Percentiles rank a stretch among this genome's conserved stretches.
phyloP scores from a whole-genome alignment of 1,140 invertebrate species.

The Drosophila obscura region DNA sequence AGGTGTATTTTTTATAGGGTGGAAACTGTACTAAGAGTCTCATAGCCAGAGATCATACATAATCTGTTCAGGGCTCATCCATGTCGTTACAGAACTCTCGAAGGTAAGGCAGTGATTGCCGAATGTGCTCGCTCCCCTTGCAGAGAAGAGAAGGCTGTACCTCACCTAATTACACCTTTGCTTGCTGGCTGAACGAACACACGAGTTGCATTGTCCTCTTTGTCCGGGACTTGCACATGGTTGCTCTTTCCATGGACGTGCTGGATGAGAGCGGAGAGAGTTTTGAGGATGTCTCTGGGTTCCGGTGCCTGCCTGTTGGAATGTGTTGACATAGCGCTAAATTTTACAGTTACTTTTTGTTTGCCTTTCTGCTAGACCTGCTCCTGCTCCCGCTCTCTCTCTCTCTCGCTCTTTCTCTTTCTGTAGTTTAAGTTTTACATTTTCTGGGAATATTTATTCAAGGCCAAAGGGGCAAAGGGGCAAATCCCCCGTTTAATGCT shows the following conservation, averaged over 20 bases:
- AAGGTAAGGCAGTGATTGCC: too few relatives aligned
- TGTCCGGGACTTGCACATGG: conserved; percentile 14
- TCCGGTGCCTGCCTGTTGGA: conserved; percentile 35
- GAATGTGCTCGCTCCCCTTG: too few relatives aligned
- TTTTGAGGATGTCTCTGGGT: conserved; percentile 7
- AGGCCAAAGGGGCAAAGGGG: conserved; percentile 44
- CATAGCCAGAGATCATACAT: too few relatives aligned
- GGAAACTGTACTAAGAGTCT: too few relatives aligned
- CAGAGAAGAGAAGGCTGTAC: too few relatives aligned
- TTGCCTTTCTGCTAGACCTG: conserved; percentile 57
- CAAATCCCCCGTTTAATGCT: conserved; percentile 45
- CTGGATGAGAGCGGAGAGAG: too few relatives aligned
- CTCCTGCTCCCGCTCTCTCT: conserved; percentile 17
- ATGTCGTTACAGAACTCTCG: too few relatives aligned
- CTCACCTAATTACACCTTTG: neutral
- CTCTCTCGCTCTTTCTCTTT: neutral
- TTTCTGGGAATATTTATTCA: conserved; percentile 44
- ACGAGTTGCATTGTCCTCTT: conserved; percentile 53
- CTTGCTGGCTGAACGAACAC: conserved; percentile 39
- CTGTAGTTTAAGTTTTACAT: conserved; percentile 66
- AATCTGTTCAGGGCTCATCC: too few relatives aligned
- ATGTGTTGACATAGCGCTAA: conserved; percentile 78
- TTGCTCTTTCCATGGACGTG: conserved; percentile 32
- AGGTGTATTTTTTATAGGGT: too few relatives aligned
- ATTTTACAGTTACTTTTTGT: conserved; percentile 77